A percentile compares a stretch with the other conserved stretches of the same genome.
phyloP scores from a whole-genome alignment of 2,113 vertebrate species.

The Halichoerus grypus region DNA sequence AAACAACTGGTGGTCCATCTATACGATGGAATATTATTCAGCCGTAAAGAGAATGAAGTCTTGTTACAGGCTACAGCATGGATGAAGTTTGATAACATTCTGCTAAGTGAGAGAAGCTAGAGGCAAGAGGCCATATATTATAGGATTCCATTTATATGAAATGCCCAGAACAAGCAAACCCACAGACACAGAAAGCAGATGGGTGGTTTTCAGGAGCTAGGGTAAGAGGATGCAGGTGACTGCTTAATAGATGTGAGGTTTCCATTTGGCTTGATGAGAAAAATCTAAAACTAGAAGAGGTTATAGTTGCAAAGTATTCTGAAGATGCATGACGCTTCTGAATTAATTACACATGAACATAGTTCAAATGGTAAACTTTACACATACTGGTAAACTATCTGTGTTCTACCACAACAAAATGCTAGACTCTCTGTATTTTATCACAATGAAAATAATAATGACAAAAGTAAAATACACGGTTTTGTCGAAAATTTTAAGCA shows the following conservation, averaged over 20 bases:
- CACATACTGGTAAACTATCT: background rate
- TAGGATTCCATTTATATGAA: too few relatives aligned
- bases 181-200: background rate
- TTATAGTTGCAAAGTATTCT: rapidly evolving
- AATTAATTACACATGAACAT: background rate
- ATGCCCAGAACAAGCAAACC: background rate
- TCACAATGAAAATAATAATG: background rate
- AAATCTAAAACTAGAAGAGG: background rate
- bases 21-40: background rate
- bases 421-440: background rate
- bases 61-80: background rate
- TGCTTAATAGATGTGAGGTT: background rate
- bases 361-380: background rate
- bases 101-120: background rate
- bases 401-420: background rate
- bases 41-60: background rate
- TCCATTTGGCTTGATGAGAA: background rate
- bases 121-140: background rate
- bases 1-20: background rate
- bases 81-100: background rate
- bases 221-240: background rate
- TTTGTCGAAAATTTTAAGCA: background rate
- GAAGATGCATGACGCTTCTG: background rate
- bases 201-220: background rate
- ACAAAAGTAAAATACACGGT: background rate